Percentiles rank a stretch among this genome's conserved stretches.
These are phyloP conservation scores for Chelonia mydas DNA, from an alignment of 2,797 vertebrate genomes.

Conservation along the genomic window DNA sequence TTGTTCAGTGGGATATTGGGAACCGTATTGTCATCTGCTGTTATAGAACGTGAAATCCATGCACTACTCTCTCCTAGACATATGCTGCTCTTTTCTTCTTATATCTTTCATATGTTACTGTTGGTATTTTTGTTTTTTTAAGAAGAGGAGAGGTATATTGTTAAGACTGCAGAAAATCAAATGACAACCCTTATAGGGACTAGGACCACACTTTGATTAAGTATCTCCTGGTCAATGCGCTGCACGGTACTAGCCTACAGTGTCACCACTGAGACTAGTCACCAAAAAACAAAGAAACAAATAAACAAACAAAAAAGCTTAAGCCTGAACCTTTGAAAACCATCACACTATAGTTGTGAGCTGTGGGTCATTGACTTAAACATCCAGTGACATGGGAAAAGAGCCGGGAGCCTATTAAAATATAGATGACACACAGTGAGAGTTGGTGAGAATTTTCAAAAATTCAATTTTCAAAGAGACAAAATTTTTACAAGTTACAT, in stretches of 20 bases:
- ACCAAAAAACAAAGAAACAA: background rate
- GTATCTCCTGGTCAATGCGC: background rate
- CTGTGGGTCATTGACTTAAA: background rate
- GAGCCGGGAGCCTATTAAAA: background rate
- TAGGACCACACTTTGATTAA: background rate
- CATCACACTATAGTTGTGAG: background rate
- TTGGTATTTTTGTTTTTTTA: background rate
- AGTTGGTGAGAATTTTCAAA: background rate
- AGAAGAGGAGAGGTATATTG: background rate
- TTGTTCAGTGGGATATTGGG: background rate
- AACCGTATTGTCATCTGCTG: background rate
- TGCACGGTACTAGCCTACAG: background rate
- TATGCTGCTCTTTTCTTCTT: background rate
- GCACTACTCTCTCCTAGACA: background rate
- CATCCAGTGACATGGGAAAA: background rate
- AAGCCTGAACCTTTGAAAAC: background rate
- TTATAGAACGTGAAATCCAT: background rate
- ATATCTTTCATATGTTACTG: background rate
- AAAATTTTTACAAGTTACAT: background rate
- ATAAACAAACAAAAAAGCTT: background rate
- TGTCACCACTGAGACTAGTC: background rate
- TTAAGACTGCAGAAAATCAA: background rate
- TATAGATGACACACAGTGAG: background rate
- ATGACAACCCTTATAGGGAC: fast-evolving
- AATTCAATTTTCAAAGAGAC: background rate